Percentiles rank a stretch among this genome's conserved stretches.
These are phyloP conservation scores for Isoperla grammatica DNA, from an alignment of 2,888 invertebrate genomes.

Conservation along the genomic window DNA sequence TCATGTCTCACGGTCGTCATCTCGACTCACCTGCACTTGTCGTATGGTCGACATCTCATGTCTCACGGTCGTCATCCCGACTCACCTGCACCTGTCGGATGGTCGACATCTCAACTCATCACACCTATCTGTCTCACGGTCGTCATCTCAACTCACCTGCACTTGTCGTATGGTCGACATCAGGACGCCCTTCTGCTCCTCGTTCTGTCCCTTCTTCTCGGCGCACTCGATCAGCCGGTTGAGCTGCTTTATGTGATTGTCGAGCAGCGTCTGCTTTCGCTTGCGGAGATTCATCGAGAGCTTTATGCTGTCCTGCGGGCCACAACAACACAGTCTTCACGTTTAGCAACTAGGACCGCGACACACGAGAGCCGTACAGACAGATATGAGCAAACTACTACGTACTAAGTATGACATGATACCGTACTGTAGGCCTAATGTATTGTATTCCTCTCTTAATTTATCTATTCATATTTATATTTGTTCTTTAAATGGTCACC, in stretches of 20 bases:
- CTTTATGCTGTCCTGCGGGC: constrained; percentile 56
- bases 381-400: too few species aligned
- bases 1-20: constrained; percentile 74
- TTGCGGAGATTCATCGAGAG: constrained; percentile 76
- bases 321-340: constrained; percentile 6
- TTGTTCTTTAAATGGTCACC: too few species aligned
- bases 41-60: constrained; percentile 79
- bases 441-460: too few species aligned
- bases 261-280: constrained; percentile 78
- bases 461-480: too few species aligned
- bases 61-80: too few species aligned
- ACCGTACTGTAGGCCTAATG: too few species aligned
- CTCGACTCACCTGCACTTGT: constrained; percentile 47
- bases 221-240: constrained; percentile 74
- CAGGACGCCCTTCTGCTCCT: constrained; percentile 66
- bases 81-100: constrained; percentile 59
- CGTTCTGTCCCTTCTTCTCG: constrained; percentile 66
- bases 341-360: not conserved
- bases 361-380: too few species aligned
- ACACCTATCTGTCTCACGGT: too few species aligned
- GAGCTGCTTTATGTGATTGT: constrained; percentile 85
- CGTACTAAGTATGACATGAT: too few species aligned
- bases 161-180: constrained; percentile 76
- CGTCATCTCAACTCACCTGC: constrained; percentile 27
- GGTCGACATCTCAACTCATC: constrained; percentile 68